phyloP scores from a whole-genome alignment of 2,888 invertebrate species.

The Molanna angustata region DNA sequence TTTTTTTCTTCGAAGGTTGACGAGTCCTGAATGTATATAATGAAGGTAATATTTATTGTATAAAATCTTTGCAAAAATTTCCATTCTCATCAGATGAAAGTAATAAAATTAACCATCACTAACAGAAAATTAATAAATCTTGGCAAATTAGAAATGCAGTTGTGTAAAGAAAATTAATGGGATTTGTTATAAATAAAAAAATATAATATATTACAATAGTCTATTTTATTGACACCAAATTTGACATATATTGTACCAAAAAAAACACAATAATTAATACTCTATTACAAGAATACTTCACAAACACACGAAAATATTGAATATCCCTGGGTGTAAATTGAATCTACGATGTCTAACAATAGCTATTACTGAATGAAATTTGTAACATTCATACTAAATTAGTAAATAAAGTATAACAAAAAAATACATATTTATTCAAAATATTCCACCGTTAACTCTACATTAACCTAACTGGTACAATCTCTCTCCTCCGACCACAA shows the following conservation, averaged over 20 bases:
- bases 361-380: slow-evolving; percentile 11
- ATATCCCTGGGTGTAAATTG: slow-evolving; percentile 24
- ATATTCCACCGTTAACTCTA: slow-evolving; percentile 25
- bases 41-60: no score
- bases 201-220: slow-evolving; percentile 22
- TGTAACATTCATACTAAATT: slow-evolving; percentile 27
- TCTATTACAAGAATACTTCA: slow-evolving; percentile 25
- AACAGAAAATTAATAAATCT: no score
- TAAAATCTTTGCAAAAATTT: no score
- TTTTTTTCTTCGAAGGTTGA: no score
- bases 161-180: no score
- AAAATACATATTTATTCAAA: slow-evolving; percentile 26
- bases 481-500: slow-evolving; percentile 9
- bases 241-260: slow-evolving; percentile 15
- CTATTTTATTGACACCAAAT: slow-evolving; percentile 32
- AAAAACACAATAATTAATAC: slow-evolving; percentile 23
- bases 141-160: no score
- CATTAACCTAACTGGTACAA: slow-evolving; percentile 29
- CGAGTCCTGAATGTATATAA: no score
- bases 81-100: no score
- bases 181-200: background rate
- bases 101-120: no score
- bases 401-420: slow-evolving; percentile 25
- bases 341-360: slow-evolving; percentile 21
- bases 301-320: slow-evolving; percentile 30